phyloP scores from a whole-genome alignment of 2,888 invertebrate species.

The Harpagoxenus sublaevis region DNA sequence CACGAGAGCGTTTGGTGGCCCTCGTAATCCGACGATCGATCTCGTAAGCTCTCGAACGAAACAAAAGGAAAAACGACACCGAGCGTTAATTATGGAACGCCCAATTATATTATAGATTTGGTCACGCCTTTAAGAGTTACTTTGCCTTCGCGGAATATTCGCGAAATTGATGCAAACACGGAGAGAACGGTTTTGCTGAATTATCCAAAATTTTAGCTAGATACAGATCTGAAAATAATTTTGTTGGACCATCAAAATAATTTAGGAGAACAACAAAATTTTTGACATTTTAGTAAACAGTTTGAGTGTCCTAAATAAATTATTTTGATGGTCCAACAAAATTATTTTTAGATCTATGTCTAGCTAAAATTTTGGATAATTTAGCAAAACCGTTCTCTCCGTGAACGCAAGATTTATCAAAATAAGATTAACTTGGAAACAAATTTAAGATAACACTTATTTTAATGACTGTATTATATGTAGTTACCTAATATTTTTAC shows the following conservation, averaged over 20 bases:
- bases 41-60: slow-evolving; percentile 49
- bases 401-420: neutral
- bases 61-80: slow-evolving; percentile 45
- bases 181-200: no score
- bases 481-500: neutral
- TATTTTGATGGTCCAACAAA: no score
- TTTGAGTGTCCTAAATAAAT: no score
- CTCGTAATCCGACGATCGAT: slow-evolving; percentile 54
- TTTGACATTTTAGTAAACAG: no score
- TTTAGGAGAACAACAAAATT: no score
- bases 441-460: neutral
- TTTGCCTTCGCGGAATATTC: neutral
- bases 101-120: neutral
- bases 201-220: no score
- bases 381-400: no score
- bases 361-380: no score
- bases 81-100: slow-evolving; percentile 38
- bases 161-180: neutral
- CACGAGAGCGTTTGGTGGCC: slow-evolving; percentile 56
- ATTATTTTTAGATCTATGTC: no score
- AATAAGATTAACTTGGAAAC: slow-evolving; percentile 1
- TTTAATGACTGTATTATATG: neutral
- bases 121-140: neutral
- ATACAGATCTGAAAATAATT: no score
- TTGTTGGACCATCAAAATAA: no score